A percentile compares a stretch with the other conserved stretches of the same genome.
phyloP scores from a whole-genome alignment of 2,797 vertebrate genomes.

The Fratercula arctica region DNA sequence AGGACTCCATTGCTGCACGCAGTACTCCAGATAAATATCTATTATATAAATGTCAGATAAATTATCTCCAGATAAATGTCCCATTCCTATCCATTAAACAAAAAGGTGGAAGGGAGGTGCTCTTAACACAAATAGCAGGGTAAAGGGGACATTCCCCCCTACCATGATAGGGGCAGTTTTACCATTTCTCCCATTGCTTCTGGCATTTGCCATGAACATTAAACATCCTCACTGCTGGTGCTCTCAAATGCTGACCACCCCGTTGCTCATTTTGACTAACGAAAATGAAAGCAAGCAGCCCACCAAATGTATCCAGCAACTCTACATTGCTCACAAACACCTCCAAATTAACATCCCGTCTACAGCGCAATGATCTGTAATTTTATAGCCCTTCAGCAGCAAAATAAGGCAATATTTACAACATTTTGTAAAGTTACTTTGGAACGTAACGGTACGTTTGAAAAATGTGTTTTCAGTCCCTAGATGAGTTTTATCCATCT shows the following conservation, averaged over 20 bases:
- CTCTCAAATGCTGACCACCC: background rate
- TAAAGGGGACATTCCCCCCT: background rate
- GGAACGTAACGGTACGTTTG: background rate
- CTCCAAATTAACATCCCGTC: constrained; percentile 5
- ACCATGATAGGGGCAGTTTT: background rate
- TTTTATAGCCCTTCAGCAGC: background rate
- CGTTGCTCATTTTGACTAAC: background rate
- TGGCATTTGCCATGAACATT: background rate
- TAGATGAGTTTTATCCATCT: constrained; percentile 1
- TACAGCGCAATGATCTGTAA: background rate
- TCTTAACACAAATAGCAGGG: background rate
- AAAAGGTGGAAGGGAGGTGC: background rate
- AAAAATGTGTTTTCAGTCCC: background rate
- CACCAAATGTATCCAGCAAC: background rate
- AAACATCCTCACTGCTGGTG: background rate
- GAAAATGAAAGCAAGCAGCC: background rate
- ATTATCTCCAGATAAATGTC: accelerated
- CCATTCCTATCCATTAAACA: background rate
- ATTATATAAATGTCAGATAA: no score
- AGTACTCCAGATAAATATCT: no score
- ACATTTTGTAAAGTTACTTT: background rate
- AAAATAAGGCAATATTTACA: constrained; percentile 1
- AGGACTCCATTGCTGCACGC: no score
- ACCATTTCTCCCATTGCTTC: background rate
- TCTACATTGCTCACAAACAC: background rate